phyloP scores from a whole-genome alignment of 2,888 invertebrate species.

The Apamea monoglypha region DNA sequence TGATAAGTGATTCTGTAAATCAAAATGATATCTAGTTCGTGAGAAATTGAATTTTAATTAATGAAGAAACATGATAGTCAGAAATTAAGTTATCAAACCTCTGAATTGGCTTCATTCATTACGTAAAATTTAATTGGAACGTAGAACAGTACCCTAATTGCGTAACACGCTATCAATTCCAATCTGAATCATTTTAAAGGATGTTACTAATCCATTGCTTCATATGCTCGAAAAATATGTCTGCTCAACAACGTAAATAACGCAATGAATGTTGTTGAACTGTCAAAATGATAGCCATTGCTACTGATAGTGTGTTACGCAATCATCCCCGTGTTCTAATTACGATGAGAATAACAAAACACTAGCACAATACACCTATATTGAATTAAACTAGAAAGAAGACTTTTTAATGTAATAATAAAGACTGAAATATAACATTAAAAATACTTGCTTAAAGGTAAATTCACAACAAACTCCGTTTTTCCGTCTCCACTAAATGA shows the following conservation, averaged over 20 bases:
- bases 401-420: background rate
- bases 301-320: too few species aligned
- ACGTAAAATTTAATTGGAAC: background rate
- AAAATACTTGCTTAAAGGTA: background rate
- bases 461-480: background rate
- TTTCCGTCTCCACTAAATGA: conserved; percentile 23
- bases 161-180: too few species aligned
- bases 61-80: background rate
- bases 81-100: background rate
- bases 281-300: too few species aligned
- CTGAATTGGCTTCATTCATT: background rate
- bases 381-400: background rate
- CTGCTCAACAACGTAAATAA: too few species aligned
- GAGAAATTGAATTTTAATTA: background rate
- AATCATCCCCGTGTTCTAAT: background rate
- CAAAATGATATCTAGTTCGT: background rate
- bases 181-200: too few species aligned
- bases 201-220: too few species aligned
- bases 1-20: background rate
- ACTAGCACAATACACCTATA: too few species aligned
- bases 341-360: background rate
- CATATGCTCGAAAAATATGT: too few species aligned
- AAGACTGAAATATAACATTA: background rate
- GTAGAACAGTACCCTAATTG: background rate
- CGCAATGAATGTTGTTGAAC: too few species aligned